These are phyloP conservation scores for Drosophila rubida DNA, from an alignment of 2,888 invertebrate genomes.

Conservation along the genomic window DNA sequence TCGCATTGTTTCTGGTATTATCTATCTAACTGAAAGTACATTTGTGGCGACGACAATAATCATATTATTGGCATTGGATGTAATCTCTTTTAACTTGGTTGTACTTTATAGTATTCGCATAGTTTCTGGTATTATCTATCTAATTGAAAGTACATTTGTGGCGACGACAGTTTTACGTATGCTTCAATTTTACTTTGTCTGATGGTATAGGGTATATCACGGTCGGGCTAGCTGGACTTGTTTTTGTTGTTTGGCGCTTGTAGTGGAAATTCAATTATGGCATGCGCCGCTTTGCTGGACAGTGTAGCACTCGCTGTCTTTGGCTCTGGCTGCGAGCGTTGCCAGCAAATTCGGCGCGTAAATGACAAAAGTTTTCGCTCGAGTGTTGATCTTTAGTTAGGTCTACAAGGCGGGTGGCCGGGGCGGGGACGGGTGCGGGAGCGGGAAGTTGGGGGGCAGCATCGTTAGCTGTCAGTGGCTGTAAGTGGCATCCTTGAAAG, in stretches of 20 bases:
- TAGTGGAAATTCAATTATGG: slow-evolving; percentile 75
- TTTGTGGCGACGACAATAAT: too few species aligned
- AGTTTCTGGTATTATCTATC: too few species aligned
- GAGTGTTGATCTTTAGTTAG: slow-evolving; percentile 75
- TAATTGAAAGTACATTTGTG: too few species aligned
- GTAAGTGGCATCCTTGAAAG: slow-evolving; percentile 79
- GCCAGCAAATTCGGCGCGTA: slow-evolving; percentile 71
- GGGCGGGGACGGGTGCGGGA: background rate
- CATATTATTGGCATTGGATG: too few species aligned
- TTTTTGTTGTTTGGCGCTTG: slow-evolving; percentile 18
- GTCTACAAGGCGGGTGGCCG: slow-evolving; percentile 23
- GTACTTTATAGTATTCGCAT: too few species aligned
- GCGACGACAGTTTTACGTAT: too few species aligned
- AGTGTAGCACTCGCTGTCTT: background rate
- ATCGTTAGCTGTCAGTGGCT: slow-evolving; percentile 75
- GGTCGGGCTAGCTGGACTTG: background rate
- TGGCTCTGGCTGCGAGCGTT: background rate
- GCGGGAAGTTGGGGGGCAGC: slow-evolving; percentile 63
- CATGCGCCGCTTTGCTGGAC: slow-evolving; percentile 19
- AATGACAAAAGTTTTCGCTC: slow-evolving; percentile 75
- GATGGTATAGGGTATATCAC: too few species aligned
- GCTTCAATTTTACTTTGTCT: too few species aligned
- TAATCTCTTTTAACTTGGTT: too few species aligned
- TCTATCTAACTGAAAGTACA: too few species aligned
- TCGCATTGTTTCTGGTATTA: too few species aligned